Evolutionary conservation across 2,888 invertebrate genomes (phyloP).

Genomic region (Antitype chi): DNA sequence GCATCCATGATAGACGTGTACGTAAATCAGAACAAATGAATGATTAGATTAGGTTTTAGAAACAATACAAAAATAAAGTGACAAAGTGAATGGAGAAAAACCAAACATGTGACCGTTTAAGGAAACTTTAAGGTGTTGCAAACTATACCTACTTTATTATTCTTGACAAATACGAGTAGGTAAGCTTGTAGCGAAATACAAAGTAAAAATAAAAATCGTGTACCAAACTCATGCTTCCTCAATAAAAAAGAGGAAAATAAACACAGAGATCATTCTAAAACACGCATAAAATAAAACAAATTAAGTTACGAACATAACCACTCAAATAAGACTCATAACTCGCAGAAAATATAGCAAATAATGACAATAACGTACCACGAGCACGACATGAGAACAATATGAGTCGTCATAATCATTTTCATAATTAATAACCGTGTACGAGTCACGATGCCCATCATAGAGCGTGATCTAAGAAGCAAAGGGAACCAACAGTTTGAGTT

Average conservation of each 20-base stretch:
- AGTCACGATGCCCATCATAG: slow-evolving; percentile 85
- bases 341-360: slow-evolving; percentile 56
- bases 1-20: slow-evolving; percentile 18
- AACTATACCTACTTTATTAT: neutral
- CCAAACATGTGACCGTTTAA: slow-evolving; percentile 26
- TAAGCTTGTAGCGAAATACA: neutral
- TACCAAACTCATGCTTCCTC: slow-evolving; percentile 29
- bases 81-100: neutral
- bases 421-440: slow-evolving; percentile 85
- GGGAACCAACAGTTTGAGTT: slow-evolving; percentile 70
- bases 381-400: slow-evolving; percentile 75
- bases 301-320: slow-evolving; percentile 39
- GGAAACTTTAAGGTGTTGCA: neutral
- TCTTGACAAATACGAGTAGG: neutral
- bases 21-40: slow-evolving; percentile 36
- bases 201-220: slow-evolving; percentile 17
- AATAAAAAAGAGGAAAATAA: slow-evolving; percentile 34
- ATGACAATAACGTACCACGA: slow-evolving; percentile 54
- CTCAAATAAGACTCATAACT: slow-evolving; percentile 45
- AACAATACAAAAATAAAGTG: neutral
- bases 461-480: slow-evolving; percentile 78
- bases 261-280: slow-evolving; percentile 13
- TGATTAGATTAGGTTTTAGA: slow-evolving; percentile 39
- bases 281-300: slow-evolving; percentile 34
- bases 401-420: slow-evolving; percentile 81